Base-by-base conservation (phyloP, 2,888 invertebrate genomes). In the Pycnomerus fuliginosus region DNA sequence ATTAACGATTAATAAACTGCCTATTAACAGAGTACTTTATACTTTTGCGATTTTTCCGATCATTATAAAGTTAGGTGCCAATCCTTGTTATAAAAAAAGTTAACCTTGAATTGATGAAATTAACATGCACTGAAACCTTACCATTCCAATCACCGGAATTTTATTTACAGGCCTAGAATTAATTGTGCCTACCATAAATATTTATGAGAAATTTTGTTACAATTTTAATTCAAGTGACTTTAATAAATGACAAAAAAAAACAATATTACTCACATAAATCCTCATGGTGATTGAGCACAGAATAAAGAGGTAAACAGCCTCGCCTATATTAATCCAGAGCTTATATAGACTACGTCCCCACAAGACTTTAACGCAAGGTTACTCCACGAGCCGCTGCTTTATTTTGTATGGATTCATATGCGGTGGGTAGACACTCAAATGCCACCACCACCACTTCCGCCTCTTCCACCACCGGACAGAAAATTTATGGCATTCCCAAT, bases 271-370 rank as follows among this genome's bases (percentile, higher is more conserved):
- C 57, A 65, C 65, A 53, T 55, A 60, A 48, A 61, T 31, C 52
- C 54, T 61, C 65, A 65, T 65, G 35, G 45, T 51, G 36, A 45
- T 40, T 39, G 27, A 36, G 34, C 56, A 58, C 55, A 52, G 50
- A 38, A 48, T 44, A 58, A 61, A 61, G 59, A 58, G 55, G 55
- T 63, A 64, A 64, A 63, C 61, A 64, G 61, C 60, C 63, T 53
- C 56, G 48, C 60, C 61, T 60, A 47, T 25, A 40, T 40, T 50
- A 44, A 50, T 53, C 48, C 53, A 53, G 49, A 59, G 60, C 57
- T 64, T 64, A 56, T 64, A 64, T 64, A 64, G 58, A 55, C 55
- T 54, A 55, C 42, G 56, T 63, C 64, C 64, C 64, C 64, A 62
- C 64, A 52, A 55, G 50, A 48, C 25, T 52, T 22, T 41, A 29